A percentile compares a stretch with the other conserved stretches of the same genome.
Evolutionary conservation across 2,888 invertebrate species (phyloP).

Genomic region (Tenthredo scrophulariae): DNA sequence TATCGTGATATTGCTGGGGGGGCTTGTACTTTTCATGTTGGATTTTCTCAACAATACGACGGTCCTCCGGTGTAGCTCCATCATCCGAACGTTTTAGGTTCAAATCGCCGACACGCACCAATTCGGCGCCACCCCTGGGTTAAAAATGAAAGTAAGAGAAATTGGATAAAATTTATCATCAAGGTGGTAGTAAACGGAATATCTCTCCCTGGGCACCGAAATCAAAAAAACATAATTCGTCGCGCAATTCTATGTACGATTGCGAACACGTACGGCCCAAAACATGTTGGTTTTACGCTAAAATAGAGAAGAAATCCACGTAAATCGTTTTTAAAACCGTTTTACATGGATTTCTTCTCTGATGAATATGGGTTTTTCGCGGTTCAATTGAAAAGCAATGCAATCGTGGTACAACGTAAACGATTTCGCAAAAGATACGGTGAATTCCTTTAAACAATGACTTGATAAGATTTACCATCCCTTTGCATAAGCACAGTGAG

Average conservation of each 20-base stretch:
- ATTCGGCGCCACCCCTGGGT: slow-evolving; percentile 76
- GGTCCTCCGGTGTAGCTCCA: slow-evolving; percentile 73
- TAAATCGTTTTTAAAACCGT: no score
- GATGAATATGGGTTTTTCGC: no score
- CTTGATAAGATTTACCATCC: slow-evolving; percentile 53
- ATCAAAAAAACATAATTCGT: no score
- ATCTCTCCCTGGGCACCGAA: no score
- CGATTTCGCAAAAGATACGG: neutral
- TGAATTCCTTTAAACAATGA: neutral
- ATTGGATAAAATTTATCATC: no score
- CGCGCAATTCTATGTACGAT: no score
- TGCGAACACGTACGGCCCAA: no score
- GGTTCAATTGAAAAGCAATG: no score
- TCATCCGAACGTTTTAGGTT: slow-evolving; percentile 74
- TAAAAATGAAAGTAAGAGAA: neutral
- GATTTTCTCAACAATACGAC: slow-evolving; percentile 70
- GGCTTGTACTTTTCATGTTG: slow-evolving; percentile 77
- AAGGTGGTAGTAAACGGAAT: no score
- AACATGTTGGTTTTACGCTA: no score
- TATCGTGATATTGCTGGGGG: slow-evolving; percentile 79
- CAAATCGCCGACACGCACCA: slow-evolving; percentile 79
- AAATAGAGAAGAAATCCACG: no score
- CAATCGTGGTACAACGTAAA: neutral
- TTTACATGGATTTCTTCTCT: no score
- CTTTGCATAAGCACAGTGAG: slow-evolving; percentile 80